Evolutionary conservation across 1,140 invertebrate species (phyloP), one percentile per base, ranked within the genome.

Genomic region (Paraescarpia echinospica): DNA sequence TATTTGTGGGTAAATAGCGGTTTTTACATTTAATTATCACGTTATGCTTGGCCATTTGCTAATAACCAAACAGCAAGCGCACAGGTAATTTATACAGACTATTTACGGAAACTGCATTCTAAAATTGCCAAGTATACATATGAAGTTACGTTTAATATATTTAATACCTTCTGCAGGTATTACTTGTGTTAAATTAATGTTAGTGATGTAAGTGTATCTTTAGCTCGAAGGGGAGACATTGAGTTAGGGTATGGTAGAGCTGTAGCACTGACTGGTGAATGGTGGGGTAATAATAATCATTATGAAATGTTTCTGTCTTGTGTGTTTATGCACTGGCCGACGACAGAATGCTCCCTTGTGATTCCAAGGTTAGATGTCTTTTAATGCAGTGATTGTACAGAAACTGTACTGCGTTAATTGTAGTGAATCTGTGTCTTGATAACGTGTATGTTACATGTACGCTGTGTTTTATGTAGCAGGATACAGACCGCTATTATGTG

Each of bases 391-490:
- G 59, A 77, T 77, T 77, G 59, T 77, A 77, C 59, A 77, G 59
- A 77, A 77, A 77, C 27, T 27, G 22, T 77, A 77, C 59, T 77
- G 59, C 59, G 27, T 27, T 77, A 77, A 31, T 27, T 77, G 59
- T 31, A 77, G 27, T 51, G 22, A 27, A 31, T 77, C 8, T 77
- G 2, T 77, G 59, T 77, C 18, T 77, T 77, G 59, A 14, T 77
- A 77, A 77, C 22, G 2, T 77, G 59, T 77, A 27, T 27, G 59
- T 77, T 77, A 27, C 59, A 27, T 77, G 59, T 77, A 31, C 59
- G 59, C 59, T 77, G 59, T 77, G 59, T 77, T 77, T 77, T 77
- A 77, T 77, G 59, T 77, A 77, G 59, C 59, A 77, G 59, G 59
- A 77, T 77, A 77, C 59, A 77, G 59, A 77, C 22, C 59, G 22